Base-by-base conservation (phyloP, 2,113 vertebrate species). In the Psephotus haematonotus region DNA sequence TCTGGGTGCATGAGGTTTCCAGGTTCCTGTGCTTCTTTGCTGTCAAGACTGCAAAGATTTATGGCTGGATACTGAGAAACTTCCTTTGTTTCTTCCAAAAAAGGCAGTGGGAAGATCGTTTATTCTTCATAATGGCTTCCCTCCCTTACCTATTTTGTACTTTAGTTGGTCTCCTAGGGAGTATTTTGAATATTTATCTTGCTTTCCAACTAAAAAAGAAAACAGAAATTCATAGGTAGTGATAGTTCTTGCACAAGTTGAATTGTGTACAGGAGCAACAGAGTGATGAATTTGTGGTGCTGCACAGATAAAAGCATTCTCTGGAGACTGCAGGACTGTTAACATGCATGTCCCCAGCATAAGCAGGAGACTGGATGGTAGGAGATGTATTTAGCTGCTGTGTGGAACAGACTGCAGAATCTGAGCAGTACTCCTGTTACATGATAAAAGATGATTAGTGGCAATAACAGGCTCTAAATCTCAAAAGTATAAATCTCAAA, bases 331-430 rank as follows among this genome's bases (percentile, higher is more conserved):
- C 11, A 67, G 39, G 50, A 20, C 35, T 62, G 9, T n/a, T 67
- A 31, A 31, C 4, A 3, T 39, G 18, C 37, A 6, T 57, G 37
- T 52, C 39, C n/a, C 17, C 3, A 11, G 0, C 13, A 35, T 6
- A 29, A 37, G 10, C 43, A 86, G n/a, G 11, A 83, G 17, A 31
- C 50, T 25, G 39, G 24, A 41, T 6, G 22, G 10, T 16, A 29
- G 11, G 57, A 82, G 72, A 50, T 25, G 7, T 67, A 18, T 37
- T 75, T 29, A 75, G 33, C 64, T 84, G 35, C 69, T 77, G 16
- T 28, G 19, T 3, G 2, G 39, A 68, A 49, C 46, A 82, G 35
- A 43, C 29, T 25, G 15, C 46, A 78, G 46, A 62, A 60, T 28
- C 23, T 20, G 23, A 35, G 59, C 49, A 78, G 14, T 13, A 12